Base-by-base conservation (phyloP, 30 jellyfish, hydroid and myxozoan species). In the Aurelia aurita complex sp. Pacific region DNA sequence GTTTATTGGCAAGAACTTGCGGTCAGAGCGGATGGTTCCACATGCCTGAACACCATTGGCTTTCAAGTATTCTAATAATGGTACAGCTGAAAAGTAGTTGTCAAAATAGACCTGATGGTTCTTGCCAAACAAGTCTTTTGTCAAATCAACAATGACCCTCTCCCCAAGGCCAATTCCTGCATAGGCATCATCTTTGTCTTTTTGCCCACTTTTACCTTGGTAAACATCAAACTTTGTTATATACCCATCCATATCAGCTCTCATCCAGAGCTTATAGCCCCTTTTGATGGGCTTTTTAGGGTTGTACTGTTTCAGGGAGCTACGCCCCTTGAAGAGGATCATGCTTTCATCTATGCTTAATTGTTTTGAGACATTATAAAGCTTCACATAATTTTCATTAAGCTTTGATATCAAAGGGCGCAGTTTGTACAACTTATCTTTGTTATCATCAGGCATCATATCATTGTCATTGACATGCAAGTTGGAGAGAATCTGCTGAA, bases 231-330 rank as follows among this genome's bases (percentile, higher is more conserved):
- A 92, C 69, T 92, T 92, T n/a, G 74, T 17, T 4, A 87, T 52
- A 74, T 91, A 91, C 16, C 93, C 97, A 91, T 92, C 97, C 60
- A 5, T 79, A 73, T 91, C 96, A 34, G 97, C 97, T 2, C 86
- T 43, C n/a, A 64, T 77, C 96, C 97, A 91, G 42, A 91, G 82
- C 69, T 91, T 91, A 67, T 84, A 90, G 12, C 98, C 98, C 43
- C 92, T 40, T 60, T 87, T 92, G 83, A 92, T 92, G 17, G 97
- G 97, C 65, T 92, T 87, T 92, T 92, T 18, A 92, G 50, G 33
- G 98, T 23, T 23, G 29, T 23, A 23, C 29, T 23, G 29, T 23
- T 23, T 23, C 29, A 23, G 29, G 29, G 29, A 80, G 54, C 88
- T 55, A 9, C 98, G 16, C 16, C 97, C 98, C 57, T 91, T 85